Evolutionary conservation across 2,888 invertebrate species (phyloP).

Genomic region (Tiliacea aurago): DNA sequence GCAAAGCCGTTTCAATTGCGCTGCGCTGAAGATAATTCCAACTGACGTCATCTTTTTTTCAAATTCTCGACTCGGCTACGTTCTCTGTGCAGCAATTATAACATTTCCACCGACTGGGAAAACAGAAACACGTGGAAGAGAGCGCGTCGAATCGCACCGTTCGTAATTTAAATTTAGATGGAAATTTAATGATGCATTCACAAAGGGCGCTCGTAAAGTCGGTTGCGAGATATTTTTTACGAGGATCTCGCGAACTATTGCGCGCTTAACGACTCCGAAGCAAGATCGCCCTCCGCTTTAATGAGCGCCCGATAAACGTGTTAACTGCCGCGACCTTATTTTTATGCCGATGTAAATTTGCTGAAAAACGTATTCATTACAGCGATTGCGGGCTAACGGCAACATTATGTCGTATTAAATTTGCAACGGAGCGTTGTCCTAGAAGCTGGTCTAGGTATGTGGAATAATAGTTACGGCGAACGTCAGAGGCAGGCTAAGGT

Average conservation of each 20-base stretch:
- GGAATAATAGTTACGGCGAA: slow-evolving; percentile 67
- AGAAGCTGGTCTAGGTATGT: slow-evolving; percentile 63
- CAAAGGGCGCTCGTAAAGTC: slow-evolving; percentile 90
- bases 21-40: slow-evolving; percentile 91
- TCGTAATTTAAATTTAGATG: slow-evolving; percentile 91
- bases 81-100: slow-evolving; percentile 90
- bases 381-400: slow-evolving; percentile 78
- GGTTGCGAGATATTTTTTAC: slow-evolving; percentile 90
- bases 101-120: slow-evolving; percentile 90
- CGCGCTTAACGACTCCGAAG: slow-evolving; percentile 91
- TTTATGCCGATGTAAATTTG: slow-evolving; percentile 90
- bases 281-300: slow-evolving; percentile 90
- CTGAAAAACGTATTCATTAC: slow-evolving; percentile 89
- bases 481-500: slow-evolving; percentile 78
- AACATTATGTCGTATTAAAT: slow-evolving; percentile 73
- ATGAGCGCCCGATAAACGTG: slow-evolving; percentile 91
- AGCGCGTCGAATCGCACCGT: slow-evolving; percentile 87
- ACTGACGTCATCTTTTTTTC: slow-evolving; percentile 91
- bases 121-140: slow-evolving; percentile 89
- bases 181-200: slow-evolving; percentile 91
- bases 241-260: slow-evolving; percentile 91
- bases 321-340: slow-evolving; percentile 90
- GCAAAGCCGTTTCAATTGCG: slow-evolving; percentile 91
- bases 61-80: slow-evolving; percentile 88
- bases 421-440: slow-evolving; percentile 70